phyloP scores from a whole-genome alignment of 2,888 invertebrate genomes.

The Petrolisthes cinctipes region DNA sequence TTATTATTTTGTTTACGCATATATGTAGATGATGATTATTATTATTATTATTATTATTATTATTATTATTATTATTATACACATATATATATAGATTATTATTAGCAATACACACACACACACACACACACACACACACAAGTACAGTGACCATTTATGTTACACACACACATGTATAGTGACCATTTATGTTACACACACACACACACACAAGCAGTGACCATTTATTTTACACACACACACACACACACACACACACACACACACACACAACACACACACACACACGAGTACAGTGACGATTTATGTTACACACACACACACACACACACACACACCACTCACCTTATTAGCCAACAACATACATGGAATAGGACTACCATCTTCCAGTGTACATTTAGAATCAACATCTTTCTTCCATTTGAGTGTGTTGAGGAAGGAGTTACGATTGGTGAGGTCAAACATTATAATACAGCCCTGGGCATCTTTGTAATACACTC shows the following conservation, averaged over 20 bases:
- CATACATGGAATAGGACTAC: constrained; percentile 74
- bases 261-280: not conserved
- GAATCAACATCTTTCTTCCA: constrained; percentile 76
- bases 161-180: not conserved
- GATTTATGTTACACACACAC: not conserved
- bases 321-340: not conserved
- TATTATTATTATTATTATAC: not conserved
- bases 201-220: not conserved
- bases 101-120: not conserved
- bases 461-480: constrained; percentile 74
- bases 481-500: constrained; percentile 76
- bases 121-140: constrained; percentile 69
- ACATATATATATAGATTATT: not conserved
- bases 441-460: constrained; percentile 74
- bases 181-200: too few species aligned
- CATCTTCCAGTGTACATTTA: constrained; percentile 74
- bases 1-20: too few species aligned
- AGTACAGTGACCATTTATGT: not conserved
- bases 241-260: not conserved
- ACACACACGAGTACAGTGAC: not conserved
- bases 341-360: constrained; percentile 73
- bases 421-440: constrained; percentile 74
- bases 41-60: too few species aligned
- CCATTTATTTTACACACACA: not conserved
- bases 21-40: too few species aligned